Base-by-base conservation (phyloP, 2,113 vertebrate species). In the Toxotes jaculatrix region DNA sequence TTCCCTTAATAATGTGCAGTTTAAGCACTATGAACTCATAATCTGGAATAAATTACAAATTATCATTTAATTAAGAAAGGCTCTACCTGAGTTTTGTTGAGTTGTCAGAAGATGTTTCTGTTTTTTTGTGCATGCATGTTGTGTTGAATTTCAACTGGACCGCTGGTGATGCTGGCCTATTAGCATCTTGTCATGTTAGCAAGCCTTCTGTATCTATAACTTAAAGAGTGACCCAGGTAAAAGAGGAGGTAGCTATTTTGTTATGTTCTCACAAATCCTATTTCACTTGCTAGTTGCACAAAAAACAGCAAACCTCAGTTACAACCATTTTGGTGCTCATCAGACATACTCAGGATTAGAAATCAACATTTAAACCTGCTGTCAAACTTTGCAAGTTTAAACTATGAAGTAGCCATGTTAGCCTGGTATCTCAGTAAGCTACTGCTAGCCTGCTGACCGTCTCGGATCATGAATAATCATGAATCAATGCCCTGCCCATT, bases 201-300 rank as follows among this genome's bases (percentile, higher is more conserved):
- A 56, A 80, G 34, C 31, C n/a, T 60, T 63, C 4, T 67, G 7
- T 71, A 59, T 74, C 38, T 27, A 21, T 75, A 16, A 45, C 63
- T 74, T 59, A 27, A 74, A 74, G 32, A 51, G 40, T 45, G 34
- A 82, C 49, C 75, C 51, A 51, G 42, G 34, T 67, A 51, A 68
- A 80, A 66, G 4, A 77, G 72, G 84, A 90, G 87, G 87, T 88
- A 87, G 82, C 32, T 70, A 17, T 70, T 80, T 61, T 64, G 55
- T 27, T 66, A 72, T 72, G 14, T 61, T 34, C 59, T 56, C 61
- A n/a, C 21, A 13, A 69, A 55, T 56, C 43, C 56, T 53, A 31
- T 5, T 31, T 74, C 7, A 56, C 13, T 55, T 56, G 27, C 38
- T 43, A 55, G 34, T 61, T 0, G 36, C 31, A 47, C 12, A 45